Conservation (phyloP, 1,140 invertebrate species). For the Varroa destructor region DNA sequence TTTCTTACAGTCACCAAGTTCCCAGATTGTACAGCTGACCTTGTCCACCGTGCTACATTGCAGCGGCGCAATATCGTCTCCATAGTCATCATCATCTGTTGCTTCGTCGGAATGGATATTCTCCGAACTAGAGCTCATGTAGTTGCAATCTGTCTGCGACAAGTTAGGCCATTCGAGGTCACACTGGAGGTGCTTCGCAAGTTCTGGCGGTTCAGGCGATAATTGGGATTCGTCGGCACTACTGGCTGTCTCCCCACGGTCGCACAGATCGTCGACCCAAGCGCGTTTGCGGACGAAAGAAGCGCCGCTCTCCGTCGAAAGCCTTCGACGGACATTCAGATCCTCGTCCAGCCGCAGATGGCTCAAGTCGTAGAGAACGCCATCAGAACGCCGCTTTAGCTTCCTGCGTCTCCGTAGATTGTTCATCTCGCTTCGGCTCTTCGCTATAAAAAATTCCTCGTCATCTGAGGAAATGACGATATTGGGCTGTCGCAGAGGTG, state of each 20-base stretch:
- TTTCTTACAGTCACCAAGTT: slow-evolving; percentile 70
- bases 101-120: slow-evolving; percentile 37
- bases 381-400: slow-evolving; percentile 18
- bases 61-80: slow-evolving; percentile 43
- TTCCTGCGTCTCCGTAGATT: slow-evolving; percentile 3
- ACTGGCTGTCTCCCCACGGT: neutral
- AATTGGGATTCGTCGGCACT: slow-evolving; percentile 22
- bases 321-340: slow-evolving; percentile 17
- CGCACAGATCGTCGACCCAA: neutral
- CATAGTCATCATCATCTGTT: slow-evolving; percentile 38
- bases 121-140: slow-evolving; percentile 42
- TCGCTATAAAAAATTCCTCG: slow-evolving; percentile 19
- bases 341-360: slow-evolving; percentile 15
- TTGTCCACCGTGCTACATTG: slow-evolving; percentile 28
- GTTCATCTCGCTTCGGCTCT: slow-evolving; percentile 25
- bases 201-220: neutral
- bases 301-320: slow-evolving; percentile 12
- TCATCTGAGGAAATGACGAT: slow-evolving; percentile 20
- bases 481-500: neutral
- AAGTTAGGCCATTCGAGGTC: slow-evolving; percentile 64
- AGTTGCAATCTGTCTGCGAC: slow-evolving; percentile 71
- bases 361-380: slow-evolving; percentile 19
- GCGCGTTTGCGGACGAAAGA: neutral
- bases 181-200: slow-evolving; percentile 43
- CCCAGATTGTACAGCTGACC: slow-evolving; percentile 91